A percentile compares a stretch with the other conserved stretches of the same genome.
Evolutionary conservation across 2,113 vertebrate genomes (phyloP).

Genomic region (Bubalus kerabau): DNA sequence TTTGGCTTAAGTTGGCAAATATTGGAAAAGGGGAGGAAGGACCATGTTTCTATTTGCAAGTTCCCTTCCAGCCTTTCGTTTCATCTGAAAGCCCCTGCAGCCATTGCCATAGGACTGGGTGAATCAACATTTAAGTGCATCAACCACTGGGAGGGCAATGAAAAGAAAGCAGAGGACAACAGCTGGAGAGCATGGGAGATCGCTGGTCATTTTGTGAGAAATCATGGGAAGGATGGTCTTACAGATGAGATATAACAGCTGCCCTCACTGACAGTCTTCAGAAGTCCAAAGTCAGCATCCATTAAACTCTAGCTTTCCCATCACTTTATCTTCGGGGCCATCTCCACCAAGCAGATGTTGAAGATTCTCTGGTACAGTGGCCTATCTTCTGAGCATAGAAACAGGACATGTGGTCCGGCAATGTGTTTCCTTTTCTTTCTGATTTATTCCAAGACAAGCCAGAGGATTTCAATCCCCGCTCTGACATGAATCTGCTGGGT

Average conservation of each 20-base stretch:
- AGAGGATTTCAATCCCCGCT: background rate
- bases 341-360: background rate
- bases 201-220: background rate
- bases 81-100: background rate
- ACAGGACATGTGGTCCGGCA: background rate
- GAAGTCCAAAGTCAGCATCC: background rate
- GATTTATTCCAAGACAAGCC: background rate
- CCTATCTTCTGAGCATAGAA: background rate
- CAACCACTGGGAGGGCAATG: background rate
- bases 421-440: background rate
- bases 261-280: background rate
- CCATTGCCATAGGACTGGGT: background rate
- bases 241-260: background rate
- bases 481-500: background rate
- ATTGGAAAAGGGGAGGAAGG: background rate
- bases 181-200: background rate
- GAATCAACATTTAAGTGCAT: background rate
- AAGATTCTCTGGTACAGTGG: background rate
- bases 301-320: background rate
- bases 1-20: background rate
- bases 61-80: background rate
- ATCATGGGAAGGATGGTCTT: background rate
- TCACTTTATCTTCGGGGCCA: background rate
- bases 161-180: background rate
- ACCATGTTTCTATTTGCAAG: background rate